Conservation (phyloP, 2,888 invertebrate genomes). For the Lasioglossum zephyrum region DNA sequence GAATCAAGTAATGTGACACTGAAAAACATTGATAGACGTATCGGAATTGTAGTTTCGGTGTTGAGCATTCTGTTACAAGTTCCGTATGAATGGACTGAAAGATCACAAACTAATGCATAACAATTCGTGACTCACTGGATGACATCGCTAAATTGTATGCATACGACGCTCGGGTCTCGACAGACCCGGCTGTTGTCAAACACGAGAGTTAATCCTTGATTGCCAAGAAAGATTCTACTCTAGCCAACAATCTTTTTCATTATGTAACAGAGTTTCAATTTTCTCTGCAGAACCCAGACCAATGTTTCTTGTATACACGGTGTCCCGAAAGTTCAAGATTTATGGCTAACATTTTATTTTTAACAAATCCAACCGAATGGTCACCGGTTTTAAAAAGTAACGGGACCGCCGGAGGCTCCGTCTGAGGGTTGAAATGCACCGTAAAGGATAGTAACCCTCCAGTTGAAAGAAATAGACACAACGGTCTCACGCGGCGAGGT, state of each 20-base stretch:
- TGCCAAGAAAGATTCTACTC: not conserved
- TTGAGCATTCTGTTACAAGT: not conserved
- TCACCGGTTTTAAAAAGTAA: conserved; percentile 13
- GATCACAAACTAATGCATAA: not conserved
- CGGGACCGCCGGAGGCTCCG: not conserved
- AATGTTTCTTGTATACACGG: not conserved
- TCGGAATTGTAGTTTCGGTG: not conserved
- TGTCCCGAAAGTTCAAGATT: not conserved
- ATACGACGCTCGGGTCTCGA: not conserved
- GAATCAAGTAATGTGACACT: not conserved
- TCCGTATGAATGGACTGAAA: not conserved
- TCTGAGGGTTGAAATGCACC: conserved; percentile 11
- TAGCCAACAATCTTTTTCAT: not conserved
- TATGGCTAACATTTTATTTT: not conserved
- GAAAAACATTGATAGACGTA: not conserved
- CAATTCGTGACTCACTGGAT: not conserved
- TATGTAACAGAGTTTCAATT: not conserved
- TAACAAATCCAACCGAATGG: not conserved
- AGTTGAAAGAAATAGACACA: conserved; percentile 32
- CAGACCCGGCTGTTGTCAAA: not conserved
- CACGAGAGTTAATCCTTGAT: not conserved
- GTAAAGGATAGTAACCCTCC: not conserved
- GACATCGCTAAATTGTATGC: not conserved
- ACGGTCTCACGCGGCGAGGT: conserved; percentile 42
- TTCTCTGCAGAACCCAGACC: not conserved